Percentiles rank a stretch among this genome's conserved stretches.
Evolutionary conservation across 2,797 vertebrate species (phyloP).

Genomic region (Macropus fuliginosus): DNA sequence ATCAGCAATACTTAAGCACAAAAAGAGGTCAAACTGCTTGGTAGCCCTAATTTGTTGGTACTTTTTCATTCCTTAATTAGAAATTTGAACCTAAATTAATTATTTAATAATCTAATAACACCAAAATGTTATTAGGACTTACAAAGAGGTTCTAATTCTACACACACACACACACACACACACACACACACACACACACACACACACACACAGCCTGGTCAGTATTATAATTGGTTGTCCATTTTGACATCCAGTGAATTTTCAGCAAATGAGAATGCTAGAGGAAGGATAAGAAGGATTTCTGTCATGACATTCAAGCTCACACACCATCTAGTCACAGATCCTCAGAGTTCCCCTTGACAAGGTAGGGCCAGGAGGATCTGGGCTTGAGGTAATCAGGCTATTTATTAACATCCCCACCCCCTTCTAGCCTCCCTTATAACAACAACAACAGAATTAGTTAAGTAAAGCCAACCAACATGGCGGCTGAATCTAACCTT

Average conservation of each 20-base stretch:
- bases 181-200: neutral
- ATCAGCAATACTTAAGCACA: slow-evolving; percentile 29
- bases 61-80: slow-evolving; percentile 20
- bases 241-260: neutral
- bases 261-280: neutral
- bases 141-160: neutral
- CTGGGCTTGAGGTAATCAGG: neutral
- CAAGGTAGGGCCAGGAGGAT: neutral
- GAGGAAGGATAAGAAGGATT: neutral
- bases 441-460: neutral
- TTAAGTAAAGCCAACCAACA: neutral
- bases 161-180: neutral
- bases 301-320: neutral
- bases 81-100: slow-evolving; percentile 24
- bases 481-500: neutral
- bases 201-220: neutral
- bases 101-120: neutral
- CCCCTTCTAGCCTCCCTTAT: neutral
- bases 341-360: neutral
- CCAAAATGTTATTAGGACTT: neutral
- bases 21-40: slow-evolving; percentile 13
- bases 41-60: neutral
- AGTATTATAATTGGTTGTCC: neutral
- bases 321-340: neutral
- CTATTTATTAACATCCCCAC: neutral